Base-by-base conservation (phyloP, 2,888 invertebrate species). In the Beris chalybata region DNA sequence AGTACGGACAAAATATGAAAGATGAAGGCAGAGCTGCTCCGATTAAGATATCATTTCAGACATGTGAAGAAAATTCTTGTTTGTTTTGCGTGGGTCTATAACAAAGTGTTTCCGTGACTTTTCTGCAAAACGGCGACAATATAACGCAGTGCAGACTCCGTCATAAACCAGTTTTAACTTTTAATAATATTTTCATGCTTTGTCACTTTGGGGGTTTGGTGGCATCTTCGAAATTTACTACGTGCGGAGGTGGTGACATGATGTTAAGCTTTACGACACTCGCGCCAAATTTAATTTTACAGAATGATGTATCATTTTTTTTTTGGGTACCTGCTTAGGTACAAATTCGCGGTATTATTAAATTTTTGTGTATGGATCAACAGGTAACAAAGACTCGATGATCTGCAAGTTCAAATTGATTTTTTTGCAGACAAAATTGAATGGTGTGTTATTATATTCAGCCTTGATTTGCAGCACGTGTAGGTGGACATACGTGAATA, bases 241-340 rank as follows among this genome's bases (percentile, higher is more conserved):
- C 6, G n/a, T 22, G 9, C 22, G 15, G 52, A 52, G 29, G 52
- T 29, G 22, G 9, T 52, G 38, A 52, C 15, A 22, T 3, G 22
- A 22, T 22, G 22, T 22, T 52, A 52, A 52, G 29, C 29, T 22
- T 52, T 52, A 52, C 9, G 52, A 52, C 29, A n/a, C 13, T 31
- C 4, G 11, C 12, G 31, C 54, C 54, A 54, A 54, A 54, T 54
- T 54, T 31, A 31, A 54, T 54, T 54, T 54, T 30, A 54, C 31
- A n/a, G 31, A 31, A 54, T 54, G 32, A 54, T 54, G 31, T 31
- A 54, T 54, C 54, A 6, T 31, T 52, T 15, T 22, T 38, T 3
- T 38, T 38, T 38, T 38, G 38, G 9, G 38, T 38, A 38, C 38
- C 38, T 38, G 38, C 38, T 38, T 38, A 38, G 22, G 22, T 22